Evolutionary conservation across 2,113 vertebrate species (phyloP).

Genomic region (Nothocercus julius): DNA sequence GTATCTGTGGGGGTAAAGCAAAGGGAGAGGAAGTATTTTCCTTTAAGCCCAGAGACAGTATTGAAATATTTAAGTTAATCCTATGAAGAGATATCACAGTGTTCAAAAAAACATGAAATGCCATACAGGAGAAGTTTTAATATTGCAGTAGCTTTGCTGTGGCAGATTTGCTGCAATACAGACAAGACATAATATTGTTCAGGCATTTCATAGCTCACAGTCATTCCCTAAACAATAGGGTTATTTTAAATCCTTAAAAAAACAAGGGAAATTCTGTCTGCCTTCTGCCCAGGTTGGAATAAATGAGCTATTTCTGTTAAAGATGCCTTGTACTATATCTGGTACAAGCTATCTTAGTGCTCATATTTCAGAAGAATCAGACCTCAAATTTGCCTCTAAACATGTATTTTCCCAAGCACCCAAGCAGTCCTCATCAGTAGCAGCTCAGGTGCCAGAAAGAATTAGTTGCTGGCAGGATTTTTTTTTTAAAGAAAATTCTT

Average conservation of each 20-base stretch:
- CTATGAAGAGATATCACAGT: conserved; percentile 14
- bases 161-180: conserved; percentile 9
- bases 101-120: conserved; percentile 45
- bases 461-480: not conserved
- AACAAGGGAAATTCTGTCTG: conserved; percentile 30
- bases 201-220: conserved; percentile 22
- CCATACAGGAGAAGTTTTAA: not conserved
- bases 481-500: not conserved
- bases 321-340: not conserved
- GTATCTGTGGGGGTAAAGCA: not conserved
- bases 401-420: not conserved
- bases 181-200: not conserved
- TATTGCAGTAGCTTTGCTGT: conserved; percentile 18
- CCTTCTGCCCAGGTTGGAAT: not conserved
- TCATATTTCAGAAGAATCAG: not conserved
- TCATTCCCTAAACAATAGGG: conserved; percentile 13
- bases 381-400: conserved; percentile 23
- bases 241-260: conserved; percentile 26
- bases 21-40: not conserved
- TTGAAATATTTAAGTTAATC: conserved; percentile 60
- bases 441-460: conserved; percentile 19
- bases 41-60: conserved; percentile 20
- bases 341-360: not conserved
- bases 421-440: not conserved
- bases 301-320: not conserved